Evolutionary conservation across 2,113 vertebrate genomes (phyloP).

Genomic region (Anoura caudifer): DNA sequence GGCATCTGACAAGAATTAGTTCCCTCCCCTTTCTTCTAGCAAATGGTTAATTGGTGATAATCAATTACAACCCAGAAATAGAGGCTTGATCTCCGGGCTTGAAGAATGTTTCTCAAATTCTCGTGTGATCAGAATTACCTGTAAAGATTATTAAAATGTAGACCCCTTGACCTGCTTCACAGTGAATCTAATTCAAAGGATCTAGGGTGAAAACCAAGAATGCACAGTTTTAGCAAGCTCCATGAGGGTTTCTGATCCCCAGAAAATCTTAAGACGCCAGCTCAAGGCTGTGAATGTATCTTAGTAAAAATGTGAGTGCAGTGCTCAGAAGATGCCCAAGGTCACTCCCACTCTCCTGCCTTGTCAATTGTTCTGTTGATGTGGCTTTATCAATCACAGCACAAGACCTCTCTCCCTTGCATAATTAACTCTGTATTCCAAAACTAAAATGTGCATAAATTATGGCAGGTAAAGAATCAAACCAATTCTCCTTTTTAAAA

Average conservation of each 20-base stretch:
- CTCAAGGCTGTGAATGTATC: not conserved
- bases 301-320: not conserved
- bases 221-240: not conserved
- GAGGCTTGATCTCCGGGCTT: not conserved
- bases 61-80: not conserved
- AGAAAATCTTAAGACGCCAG: not conserved
- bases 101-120: not conserved
- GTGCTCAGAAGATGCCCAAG: not conserved
- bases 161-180: not conserved
- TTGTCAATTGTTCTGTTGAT: not conserved
- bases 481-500: constrained; percentile 44
- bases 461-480: constrained; percentile 66
- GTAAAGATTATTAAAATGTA: not conserved
- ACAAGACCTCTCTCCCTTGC: not conserved
- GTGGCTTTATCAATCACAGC: not conserved
- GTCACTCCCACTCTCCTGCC: not conserved
- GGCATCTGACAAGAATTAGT: not conserved
- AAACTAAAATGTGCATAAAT: constrained; percentile 26
- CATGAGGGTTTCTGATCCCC: not conserved
- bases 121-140: not conserved
- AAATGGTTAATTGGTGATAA: not conserved
- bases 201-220: not conserved
- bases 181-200: not conserved
- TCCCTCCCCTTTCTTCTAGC: not conserved
- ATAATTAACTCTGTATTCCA: constrained; percentile 39